Base-by-base conservation (phyloP, 2,888 invertebrate genomes). In the Lithophane socia region DNA sequence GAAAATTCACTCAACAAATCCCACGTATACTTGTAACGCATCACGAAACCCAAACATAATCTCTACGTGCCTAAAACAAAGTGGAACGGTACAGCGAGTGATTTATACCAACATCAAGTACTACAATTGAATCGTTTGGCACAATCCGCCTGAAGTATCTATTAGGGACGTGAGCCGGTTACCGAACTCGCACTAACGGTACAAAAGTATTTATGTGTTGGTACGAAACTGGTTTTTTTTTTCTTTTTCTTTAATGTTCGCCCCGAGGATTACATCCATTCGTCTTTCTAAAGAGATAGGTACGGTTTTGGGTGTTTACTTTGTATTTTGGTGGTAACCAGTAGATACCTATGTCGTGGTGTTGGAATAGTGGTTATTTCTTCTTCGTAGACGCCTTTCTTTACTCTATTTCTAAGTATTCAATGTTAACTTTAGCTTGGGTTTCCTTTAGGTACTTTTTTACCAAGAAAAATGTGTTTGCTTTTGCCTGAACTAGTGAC, bases 61-160 rank as follows among this genome's bases (percentile, higher is more conserved):
- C 86, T 86, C 88, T 91, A 91, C 91, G 91, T 91, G 91, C 87
- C 91, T 88, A 78, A 88, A 89, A 88, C 88, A 88, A 90, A 88
- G 75, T 85, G 82, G 78, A 77, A 84, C 78, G 82, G 84, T 80
- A 81, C 83, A 77, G 81, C 73, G 77, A 92, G 91, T 94, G 94
- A 94, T 94, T 94, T 94, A 94, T 93, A 92, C 85, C 84, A 89
- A 89, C 93, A 93, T 94, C 93, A 92, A 90, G 88, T 90, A 85
- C 83, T 88, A 91, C 93, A 94, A 94, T 94, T 93, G 94, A 94
- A 94, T 93, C 93, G 93, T 90, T 92, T 89, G 85, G 87, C 88
- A 89, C 92, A 91, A 93, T 93, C 91, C 93, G 88, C 85, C 89
- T 88, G 91, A 93, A 94, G 94, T 93, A 93, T 93, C 94, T 94